phyloP scores from a whole-genome alignment of 2,113 vertebrate species.

The Tor tambroides region DNA sequence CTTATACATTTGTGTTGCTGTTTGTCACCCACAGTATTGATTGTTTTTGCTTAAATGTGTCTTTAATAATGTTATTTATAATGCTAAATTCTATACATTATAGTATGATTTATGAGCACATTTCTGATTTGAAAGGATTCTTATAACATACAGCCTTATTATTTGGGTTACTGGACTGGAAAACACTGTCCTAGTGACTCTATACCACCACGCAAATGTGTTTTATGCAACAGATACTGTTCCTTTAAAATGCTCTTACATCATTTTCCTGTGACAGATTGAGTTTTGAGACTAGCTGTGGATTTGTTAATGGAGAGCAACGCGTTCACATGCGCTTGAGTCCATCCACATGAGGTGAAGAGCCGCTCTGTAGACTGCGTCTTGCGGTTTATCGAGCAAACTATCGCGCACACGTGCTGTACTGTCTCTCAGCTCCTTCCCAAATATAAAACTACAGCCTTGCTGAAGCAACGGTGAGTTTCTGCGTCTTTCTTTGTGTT shows the following conservation, averaged over 20 bases:
- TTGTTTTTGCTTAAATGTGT: not conserved
- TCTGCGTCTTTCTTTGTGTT: not conserved
- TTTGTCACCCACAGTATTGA: not conserved
- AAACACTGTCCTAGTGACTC: not conserved
- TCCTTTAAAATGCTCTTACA: constrained; percentile 6
- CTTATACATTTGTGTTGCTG: not conserved
- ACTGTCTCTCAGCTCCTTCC: not conserved
- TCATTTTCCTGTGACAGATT: constrained; percentile 9
- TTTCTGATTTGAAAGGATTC: not conserved
- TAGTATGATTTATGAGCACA: not conserved
- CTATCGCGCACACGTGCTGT: constrained; percentile 7
- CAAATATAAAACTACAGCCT: not conserved
- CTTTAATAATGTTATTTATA: not conserved
- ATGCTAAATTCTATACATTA: not conserved
- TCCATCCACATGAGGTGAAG: not conserved
- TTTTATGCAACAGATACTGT: not conserved
- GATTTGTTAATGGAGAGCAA: not conserved
- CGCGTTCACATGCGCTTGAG: not conserved
- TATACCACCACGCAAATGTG: not conserved
- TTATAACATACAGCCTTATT: not conserved
- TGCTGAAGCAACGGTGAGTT: not conserved
- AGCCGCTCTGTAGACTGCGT: not conserved
- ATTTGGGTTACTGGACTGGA: not conserved
- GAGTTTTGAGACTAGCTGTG: not conserved
- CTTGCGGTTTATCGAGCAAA: not conserved